Evolutionary conservation across 2,888 invertebrate species (phyloP).

Genomic region (Lypha dubia): DNA sequence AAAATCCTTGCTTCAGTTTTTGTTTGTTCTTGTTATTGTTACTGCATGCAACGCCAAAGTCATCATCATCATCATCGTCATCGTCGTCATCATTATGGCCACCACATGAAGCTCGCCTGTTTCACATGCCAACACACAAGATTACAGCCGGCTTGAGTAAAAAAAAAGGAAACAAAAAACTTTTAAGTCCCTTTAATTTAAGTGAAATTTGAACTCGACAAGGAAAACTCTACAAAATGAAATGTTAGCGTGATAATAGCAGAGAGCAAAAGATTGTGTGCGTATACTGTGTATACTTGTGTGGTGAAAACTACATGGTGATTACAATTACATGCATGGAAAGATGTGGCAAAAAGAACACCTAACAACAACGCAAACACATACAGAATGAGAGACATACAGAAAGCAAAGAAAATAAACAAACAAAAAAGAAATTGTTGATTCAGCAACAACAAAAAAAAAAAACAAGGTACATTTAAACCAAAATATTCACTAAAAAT

Average conservation of each 20-base stretch:
- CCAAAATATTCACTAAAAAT: slow-evolving; percentile 36
- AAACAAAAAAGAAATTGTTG: slow-evolving; percentile 35
- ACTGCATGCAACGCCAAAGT: slow-evolving; percentile 38
- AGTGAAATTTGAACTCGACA: slow-evolving; percentile 70
- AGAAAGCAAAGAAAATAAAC: slow-evolving; percentile 6
- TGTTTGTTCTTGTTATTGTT: slow-evolving; percentile 29
- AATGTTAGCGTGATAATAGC: slow-evolving; percentile 19
- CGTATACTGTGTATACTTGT: not conserved
- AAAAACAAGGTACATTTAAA: slow-evolving; percentile 2
- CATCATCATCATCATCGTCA: slow-evolving; percentile 19
- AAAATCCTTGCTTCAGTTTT: slow-evolving; percentile 44
- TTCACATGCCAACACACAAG: slow-evolving; percentile 50
- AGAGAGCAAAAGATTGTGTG: not conserved
- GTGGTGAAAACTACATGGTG: slow-evolving; percentile 46
- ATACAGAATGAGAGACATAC: not conserved
- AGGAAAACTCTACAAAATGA: slow-evolving; percentile 25
- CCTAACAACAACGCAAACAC: slow-evolving; percentile 33
- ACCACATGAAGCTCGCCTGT: slow-evolving; percentile 41
- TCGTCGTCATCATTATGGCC: slow-evolving; percentile 6
- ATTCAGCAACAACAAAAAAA: not conserved
- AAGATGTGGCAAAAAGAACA: slow-evolving; percentile 58
- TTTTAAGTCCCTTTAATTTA: slow-evolving; percentile 68
- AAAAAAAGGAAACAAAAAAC: slow-evolving; percentile 9
- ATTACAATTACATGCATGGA: slow-evolving; percentile 70
- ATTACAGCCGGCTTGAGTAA: slow-evolving; percentile 54